A percentile compares a stretch with the other conserved stretches of the same genome.
Conservation (phyloP, 2,113 vertebrate genomes). For the Progne subis region DNA sequence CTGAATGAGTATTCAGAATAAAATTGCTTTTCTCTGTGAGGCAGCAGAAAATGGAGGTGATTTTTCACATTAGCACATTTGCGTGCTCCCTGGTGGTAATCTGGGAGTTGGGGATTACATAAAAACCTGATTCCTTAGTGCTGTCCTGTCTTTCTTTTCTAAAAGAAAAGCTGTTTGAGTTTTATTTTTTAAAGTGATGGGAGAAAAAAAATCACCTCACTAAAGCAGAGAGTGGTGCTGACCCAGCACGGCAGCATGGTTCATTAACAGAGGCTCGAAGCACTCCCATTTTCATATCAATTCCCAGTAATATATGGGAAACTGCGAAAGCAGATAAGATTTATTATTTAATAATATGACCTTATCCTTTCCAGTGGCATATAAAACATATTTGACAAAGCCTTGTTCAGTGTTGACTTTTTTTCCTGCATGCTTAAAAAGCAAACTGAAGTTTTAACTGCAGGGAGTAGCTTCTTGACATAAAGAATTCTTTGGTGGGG, state of each 20-base stretch:
- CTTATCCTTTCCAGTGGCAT: background rate
- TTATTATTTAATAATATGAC: slow-evolving; percentile 38
- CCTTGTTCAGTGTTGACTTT: slow-evolving; percentile 20
- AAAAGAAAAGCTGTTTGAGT: background rate
- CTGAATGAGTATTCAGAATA: slow-evolving; percentile 22
- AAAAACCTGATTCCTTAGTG: background rate
- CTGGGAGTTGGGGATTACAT: background rate
- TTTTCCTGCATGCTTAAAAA: background rate
- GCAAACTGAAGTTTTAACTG: slow-evolving; percentile 3
- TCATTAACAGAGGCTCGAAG: slow-evolving; percentile 26
- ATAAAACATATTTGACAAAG: slow-evolving; percentile 41
- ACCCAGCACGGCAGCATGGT: background rate
- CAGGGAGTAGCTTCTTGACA: background rate
- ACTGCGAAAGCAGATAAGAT: slow-evolving; percentile 9
- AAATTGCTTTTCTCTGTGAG: slow-evolving; percentile 43
- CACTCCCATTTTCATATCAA: slow-evolving; percentile 4
- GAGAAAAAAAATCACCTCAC: background rate
- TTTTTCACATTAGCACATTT: slow-evolving; percentile 26
- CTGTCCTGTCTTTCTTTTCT: background rate
- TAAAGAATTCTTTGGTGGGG: background rate
- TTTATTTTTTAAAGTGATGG: background rate
- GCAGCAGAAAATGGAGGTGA: slow-evolving; percentile 5
- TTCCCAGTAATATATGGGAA: background rate
- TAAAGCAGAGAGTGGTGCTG: background rate
- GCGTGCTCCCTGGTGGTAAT: background rate